Conservation (phyloP, 64 coral and sea anemone genomes). For the Acropora tenuis region DNA sequence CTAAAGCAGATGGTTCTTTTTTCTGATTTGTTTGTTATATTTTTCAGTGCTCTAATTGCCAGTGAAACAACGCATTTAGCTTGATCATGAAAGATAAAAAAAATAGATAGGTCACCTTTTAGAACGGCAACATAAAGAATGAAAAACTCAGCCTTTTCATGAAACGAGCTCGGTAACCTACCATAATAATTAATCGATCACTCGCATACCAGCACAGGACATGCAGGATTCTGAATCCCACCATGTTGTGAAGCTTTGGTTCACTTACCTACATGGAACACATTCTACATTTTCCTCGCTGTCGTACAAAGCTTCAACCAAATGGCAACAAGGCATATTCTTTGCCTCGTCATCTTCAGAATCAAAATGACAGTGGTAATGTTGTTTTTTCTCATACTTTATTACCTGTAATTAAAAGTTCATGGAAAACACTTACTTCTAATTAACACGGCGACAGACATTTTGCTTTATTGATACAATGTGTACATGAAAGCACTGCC, state of each 20-base stretch:
- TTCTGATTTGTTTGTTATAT: too few species aligned
- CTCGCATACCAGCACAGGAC: too few species aligned
- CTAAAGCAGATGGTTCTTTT: too few species aligned
- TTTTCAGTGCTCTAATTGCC: too few species aligned
- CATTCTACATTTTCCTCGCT: slow-evolving; percentile 51
- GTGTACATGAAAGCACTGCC: not conserved
- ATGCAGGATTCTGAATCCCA: too few species aligned
- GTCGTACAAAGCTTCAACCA: slow-evolving; percentile 27
- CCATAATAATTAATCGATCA: too few species aligned
- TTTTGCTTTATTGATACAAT: not conserved
- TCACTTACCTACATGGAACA: slow-evolving; percentile 76
- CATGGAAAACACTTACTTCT: not conserved
- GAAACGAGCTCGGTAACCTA: too few species aligned
- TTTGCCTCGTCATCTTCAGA: slow-evolving; percentile 54
- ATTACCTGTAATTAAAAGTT: slow-evolving; percentile 51
- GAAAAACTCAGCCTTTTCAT: not conserved
- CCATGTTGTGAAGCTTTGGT: too few species aligned
- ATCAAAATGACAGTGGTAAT: slow-evolving; percentile 79
- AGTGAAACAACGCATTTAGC: too few species aligned
- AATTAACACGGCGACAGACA: not conserved
- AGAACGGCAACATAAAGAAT: too few species aligned
- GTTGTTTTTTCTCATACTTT: slow-evolving; percentile 62
- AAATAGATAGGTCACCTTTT: too few species aligned
- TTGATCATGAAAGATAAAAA: too few species aligned
- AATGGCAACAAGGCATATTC: slow-evolving; percentile 75